Evolutionary conservation across 2,888 invertebrate species (phyloP).

Genomic region (Agrochola lota): DNA sequence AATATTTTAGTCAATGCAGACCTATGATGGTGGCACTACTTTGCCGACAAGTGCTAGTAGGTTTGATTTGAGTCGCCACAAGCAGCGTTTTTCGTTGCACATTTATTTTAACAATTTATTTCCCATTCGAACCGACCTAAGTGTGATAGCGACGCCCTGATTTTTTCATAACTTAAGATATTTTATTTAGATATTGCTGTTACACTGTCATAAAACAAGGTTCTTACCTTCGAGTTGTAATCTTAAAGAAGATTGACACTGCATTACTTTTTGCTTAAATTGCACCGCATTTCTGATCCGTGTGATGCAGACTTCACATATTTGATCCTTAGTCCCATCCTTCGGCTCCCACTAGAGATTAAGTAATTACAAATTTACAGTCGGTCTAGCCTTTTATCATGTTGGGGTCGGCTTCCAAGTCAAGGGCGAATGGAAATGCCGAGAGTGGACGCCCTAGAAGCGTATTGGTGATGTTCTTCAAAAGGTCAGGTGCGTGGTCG

Average conservation of each 20-base stretch:
- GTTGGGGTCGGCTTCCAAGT: not conserved
- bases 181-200: too few relatives aligned
- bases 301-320: slow-evolving; percentile 68
- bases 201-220: not conserved
- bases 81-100: too few relatives aligned
- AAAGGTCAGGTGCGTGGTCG: too few relatives aligned
- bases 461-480: not conserved
- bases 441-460: not conserved
- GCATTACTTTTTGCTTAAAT: slow-evolving; percentile 56
- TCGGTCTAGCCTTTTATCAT: not conserved
- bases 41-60: too few relatives aligned
- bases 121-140: too few relatives aligned
- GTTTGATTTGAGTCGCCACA: too few relatives aligned
- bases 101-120: too few relatives aligned
- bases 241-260: slow-evolving; percentile 32
- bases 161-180: too few relatives aligned
- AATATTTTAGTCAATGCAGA: too few relatives aligned
- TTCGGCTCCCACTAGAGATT: slow-evolving; percentile 48
- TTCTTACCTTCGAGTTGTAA: slow-evolving; percentile 41
- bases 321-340: slow-evolving; percentile 40
- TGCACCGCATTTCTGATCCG: slow-evolving; percentile 59
- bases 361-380: not conserved
- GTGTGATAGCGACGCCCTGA: too few relatives aligned
- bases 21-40: too few relatives aligned
- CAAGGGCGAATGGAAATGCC: not conserved